Conservation (phyloP, 2,888 invertebrate genomes). For the Harpalus rufipes region DNA sequence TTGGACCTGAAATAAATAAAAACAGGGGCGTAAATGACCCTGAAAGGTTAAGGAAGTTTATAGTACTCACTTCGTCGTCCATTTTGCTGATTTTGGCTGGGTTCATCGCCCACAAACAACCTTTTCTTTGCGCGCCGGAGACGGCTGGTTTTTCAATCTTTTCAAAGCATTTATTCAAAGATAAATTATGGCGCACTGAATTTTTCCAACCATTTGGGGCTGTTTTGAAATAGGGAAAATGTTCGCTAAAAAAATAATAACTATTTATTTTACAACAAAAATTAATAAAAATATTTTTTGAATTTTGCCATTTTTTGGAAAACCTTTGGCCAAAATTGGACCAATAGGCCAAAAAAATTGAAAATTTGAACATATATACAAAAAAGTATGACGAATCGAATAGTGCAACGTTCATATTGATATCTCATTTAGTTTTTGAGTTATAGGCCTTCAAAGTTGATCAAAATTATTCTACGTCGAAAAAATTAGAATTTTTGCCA, state of each 20-base stretch:
- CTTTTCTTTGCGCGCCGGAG: constrained; percentile 91
- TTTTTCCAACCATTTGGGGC: constrained; percentile 99
- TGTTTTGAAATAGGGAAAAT: constrained; percentile 99
- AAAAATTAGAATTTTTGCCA: too few relatives aligned
- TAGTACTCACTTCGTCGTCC: constrained; percentile 57
- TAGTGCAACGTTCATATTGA: not conserved
- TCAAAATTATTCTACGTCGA: too few relatives aligned
- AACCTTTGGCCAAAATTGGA: not conserved
- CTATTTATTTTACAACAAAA: not conserved
- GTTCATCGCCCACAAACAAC: constrained; percentile 98
- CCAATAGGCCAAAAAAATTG: not conserved
- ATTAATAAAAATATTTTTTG: too few relatives aligned
- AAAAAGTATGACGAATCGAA: not conserved
- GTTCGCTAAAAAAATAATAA: constrained; percentile 90
- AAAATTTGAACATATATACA: not conserved
- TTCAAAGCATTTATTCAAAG: constrained; percentile 98
- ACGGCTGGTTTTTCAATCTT: constrained; percentile 97
- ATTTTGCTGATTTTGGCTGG: constrained; percentile 88
- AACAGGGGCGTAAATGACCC: too few relatives aligned
- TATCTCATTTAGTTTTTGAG: not conserved
- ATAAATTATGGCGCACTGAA: constrained; percentile 97
- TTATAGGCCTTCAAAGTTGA: too few relatives aligned
- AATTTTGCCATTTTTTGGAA: not conserved
- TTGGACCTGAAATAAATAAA: constrained; percentile 82
- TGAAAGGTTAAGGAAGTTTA: too few relatives aligned